Evolutionary conservation across 2,888 invertebrate species (phyloP).

Genomic region (Abrostola tripartita): DNA sequence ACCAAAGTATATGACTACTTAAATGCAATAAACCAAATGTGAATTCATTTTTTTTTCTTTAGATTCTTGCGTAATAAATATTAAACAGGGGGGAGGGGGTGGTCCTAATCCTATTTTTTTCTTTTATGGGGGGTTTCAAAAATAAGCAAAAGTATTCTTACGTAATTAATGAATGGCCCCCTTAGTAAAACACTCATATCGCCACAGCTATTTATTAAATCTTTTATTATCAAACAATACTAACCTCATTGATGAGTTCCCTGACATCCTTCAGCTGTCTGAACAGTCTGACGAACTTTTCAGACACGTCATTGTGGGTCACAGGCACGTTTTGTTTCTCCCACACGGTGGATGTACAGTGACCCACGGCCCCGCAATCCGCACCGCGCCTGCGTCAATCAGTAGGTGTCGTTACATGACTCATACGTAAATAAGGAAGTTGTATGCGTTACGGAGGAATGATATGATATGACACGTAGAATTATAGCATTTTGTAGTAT

Average conservation of each 20-base stretch:
- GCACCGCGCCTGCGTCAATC: conserved; percentile 90
- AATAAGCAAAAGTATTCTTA: too few species aligned
- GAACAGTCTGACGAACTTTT: conserved; percentile 89
- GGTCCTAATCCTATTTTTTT: too few species aligned
- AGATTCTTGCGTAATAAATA: too few species aligned
- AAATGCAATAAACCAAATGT: background rate
- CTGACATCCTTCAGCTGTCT: conserved; percentile 79
- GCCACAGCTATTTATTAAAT: too few species aligned
- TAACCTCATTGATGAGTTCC: conserved; percentile 80
- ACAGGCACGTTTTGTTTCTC: conserved; percentile 89
- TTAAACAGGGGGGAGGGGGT: too few species aligned
- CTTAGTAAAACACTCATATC: too few species aligned
- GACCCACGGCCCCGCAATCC: conserved; percentile 93
- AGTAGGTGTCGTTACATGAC: conserved; percentile 22
- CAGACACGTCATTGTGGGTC: conserved; percentile 92
- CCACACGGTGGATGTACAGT: conserved; percentile 95
- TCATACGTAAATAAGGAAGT: conserved; percentile 28
- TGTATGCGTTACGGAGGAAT: background rate
- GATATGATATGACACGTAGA: background rate
- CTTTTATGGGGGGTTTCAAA: too few species aligned
- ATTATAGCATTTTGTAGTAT: too few species aligned
- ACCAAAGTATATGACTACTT: too few species aligned
- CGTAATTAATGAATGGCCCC: too few species aligned
- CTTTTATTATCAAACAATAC: conserved; percentile 22
- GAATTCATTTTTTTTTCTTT: too few species aligned